Evolutionary conservation across 2,888 invertebrate species (phyloP), one percentile per base, ranked within the genome.

Genomic region (Idaea dimidiata): DNA sequence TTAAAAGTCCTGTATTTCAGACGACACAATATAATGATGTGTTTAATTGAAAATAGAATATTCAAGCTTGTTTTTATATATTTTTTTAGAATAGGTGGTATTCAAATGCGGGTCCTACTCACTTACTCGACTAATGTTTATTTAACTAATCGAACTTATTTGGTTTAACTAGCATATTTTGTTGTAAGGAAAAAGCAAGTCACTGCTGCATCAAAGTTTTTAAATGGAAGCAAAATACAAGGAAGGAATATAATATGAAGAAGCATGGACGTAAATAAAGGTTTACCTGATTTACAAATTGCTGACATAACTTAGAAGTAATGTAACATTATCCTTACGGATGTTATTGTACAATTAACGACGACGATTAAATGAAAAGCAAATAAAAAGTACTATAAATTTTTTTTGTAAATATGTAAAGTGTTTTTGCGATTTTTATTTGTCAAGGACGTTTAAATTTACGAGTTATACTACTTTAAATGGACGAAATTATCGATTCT

Each of bases 121-220:
- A 43, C 8, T 14, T 8, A 14, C 8, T 3, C 14, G 8, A 14
- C 2, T 43, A 43, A 5, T 43, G 43, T 43, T 43, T 43, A 43
- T 43, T 43, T 10, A 43, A 43, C 8, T 14, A 43, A 43, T 43
- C 14, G 14, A 43, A 43, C 43, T 43, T 2, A 4, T 43, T 8
- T 10, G 2, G 10, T 43, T 43, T 10, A 43, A 43, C 5, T 43
- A 43, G 43, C 10, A 43, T 43, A 43, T 43, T 43, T 14, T 43
- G 43, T 43, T 14, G 43, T 43, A 24, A 61, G 60, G 54, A 59
- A 56, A 59, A 54, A 59, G 55, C n/a, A 57, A 4, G 18, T 58
- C 53, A 53, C 17, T 59, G 32, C 32, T 43, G 43, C 43, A 43
- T 6, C 10, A 7, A 43, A 43, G 10, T 7, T 43, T 10, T 43